These are phyloP conservation scores for Halichoerus grypus DNA, from an alignment of 2,113 vertebrate species.

Conservation along the genomic window DNA sequence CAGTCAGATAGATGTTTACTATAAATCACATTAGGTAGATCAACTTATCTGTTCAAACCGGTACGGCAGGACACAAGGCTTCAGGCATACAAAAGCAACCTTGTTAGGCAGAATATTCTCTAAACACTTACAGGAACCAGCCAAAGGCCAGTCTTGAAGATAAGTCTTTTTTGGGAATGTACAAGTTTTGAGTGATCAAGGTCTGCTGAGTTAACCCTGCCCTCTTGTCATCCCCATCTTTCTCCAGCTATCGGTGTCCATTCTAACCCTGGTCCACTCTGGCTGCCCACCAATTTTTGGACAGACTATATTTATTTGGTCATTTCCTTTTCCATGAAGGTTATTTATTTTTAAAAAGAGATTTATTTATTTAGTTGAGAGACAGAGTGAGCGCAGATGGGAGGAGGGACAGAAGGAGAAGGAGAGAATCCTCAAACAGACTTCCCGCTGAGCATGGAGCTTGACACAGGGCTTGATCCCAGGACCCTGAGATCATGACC, in stretches of 20 bases:
- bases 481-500: background rate
- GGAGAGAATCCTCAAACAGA: background rate
- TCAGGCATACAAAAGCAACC: background rate
- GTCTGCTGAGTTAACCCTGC: background rate
- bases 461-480: background rate
- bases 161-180: fast-evolving
- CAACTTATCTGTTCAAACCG: background rate
- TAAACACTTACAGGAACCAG: background rate
- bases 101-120: background rate
- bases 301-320: background rate
- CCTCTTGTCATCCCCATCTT: background rate
- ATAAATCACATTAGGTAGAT: background rate
- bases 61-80: background rate
- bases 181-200: background rate
- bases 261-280: background rate
- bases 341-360: background rate
- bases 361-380: background rate
- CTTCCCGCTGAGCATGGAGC: background rate
- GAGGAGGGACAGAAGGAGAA: background rate
- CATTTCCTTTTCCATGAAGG: background rate
- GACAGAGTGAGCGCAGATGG: background rate
- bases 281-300: background rate
- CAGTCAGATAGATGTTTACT: background rate
- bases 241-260: background rate
- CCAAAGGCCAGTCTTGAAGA: background rate